Evolutionary conservation across 92 coral and sea anemone species (phyloP).

Genomic region (Anthopleura xanthogrammica): DNA sequence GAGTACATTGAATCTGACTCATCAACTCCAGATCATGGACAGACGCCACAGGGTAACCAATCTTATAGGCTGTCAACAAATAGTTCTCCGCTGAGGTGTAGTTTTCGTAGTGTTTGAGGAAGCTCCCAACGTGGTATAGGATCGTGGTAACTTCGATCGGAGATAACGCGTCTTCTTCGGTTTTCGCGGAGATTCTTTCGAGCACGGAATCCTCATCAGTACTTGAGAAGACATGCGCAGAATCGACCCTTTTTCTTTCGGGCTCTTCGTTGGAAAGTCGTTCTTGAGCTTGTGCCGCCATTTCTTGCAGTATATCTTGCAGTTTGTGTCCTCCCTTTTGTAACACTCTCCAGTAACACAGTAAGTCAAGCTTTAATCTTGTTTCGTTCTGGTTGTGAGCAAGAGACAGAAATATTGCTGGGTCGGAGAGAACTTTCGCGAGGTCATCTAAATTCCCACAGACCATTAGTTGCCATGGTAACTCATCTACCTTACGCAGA

Average conservation of each 20-base stretch:
- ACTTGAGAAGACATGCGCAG: conserved; percentile 35
- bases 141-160: conserved; percentile 68
- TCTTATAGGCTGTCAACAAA: conserved; percentile 73
- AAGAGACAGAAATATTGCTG: conserved; percentile 63
- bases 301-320: conserved; percentile 55
- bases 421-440: conserved; percentile 53
- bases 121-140: conserved; percentile 60
- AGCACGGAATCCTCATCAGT: conserved; percentile 42
- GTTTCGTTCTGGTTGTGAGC: conserved; percentile 41
- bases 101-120: conserved; percentile 59
- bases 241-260: conserved; percentile 21
- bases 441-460: conserved; percentile 68
- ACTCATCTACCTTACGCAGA: conserved; percentile 74
- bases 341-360: conserved; percentile 73
- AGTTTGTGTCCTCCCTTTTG: conserved; percentile 45
- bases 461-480: conserved; percentile 93
- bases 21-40: conserved; percentile 79
- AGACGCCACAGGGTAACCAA: conserved; percentile 81
- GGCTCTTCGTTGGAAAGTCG: conserved; percentile 31
- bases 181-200: conserved; percentile 50
- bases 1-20: conserved; percentile 65
- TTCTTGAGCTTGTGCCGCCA: conserved; percentile 49
- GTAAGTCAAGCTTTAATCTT: conserved; percentile 54
- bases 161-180: conserved; percentile 39
- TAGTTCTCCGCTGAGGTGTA: conserved; percentile 62